Base-by-base conservation (phyloP, 1,140 invertebrate species). In the Nylanderia fulva region DNA sequence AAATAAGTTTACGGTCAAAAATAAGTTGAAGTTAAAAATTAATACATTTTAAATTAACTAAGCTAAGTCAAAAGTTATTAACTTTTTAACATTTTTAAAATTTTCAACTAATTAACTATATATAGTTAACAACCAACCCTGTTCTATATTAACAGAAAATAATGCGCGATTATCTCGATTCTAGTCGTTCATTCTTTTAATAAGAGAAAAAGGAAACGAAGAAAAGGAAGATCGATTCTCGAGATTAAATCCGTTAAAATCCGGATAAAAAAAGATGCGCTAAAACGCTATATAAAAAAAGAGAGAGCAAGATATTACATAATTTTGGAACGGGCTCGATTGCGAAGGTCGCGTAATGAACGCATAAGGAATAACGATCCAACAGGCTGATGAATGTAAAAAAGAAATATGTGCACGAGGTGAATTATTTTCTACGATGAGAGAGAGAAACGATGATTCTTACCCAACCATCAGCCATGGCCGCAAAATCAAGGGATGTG, bases 401-500 rank as follows among this genome's bases (percentile, higher is more conserved):
- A 8, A 33, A 21, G 48, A 24, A 45, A 13, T 52, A 42, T 60
- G 24, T 64, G 68, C n/a, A n/a, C n/a, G 66, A 56, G 6, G 42
- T 24, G 18, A 79, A 79, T 79, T 79, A 79, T 79, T 79, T 77
- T 82, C 2, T 42, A 58, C 36, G 11, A 45, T n/a, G n/a, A n/a
- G n/a, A n/a, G n/a, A n/a, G n/a, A n/a, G n/a, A n/a, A n/a, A n/a
- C n/a, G 24, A 7, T 21, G 1, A 39, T 52, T n/a, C 48, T 82
- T 82, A 58, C 24, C n/a, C 58, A 82, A 82, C 54, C n/a, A 75
- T 45, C 39, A 69, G 69, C 80, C 80, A 83, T 75, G 80, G 80
- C 71, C 71, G 58, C 80, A 63, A 84, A 76, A 61, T 76, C 52
- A 77, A 87, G 75, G 42, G 42, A 21, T 29, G 45, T 54, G 42